Base-by-base conservation (phyloP, 2,113 vertebrate genomes). In the Romanogobio albipinnatus region DNA sequence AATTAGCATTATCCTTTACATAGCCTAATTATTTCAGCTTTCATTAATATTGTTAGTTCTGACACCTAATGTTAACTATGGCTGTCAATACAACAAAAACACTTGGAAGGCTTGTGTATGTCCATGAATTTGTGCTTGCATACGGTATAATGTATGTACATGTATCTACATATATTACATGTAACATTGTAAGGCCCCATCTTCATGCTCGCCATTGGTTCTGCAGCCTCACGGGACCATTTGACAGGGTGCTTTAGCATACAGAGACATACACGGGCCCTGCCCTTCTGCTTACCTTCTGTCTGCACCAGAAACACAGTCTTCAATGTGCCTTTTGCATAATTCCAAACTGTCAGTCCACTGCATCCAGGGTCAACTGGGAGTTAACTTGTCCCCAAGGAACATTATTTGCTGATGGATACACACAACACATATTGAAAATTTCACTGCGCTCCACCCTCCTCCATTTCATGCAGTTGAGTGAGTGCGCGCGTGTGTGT, bases 331-430 rank as follows among this genome's bases (percentile, higher is more conserved):
- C 87, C 73, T 70, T 86, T 76, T 85, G 71, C 80, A 84, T 87
- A 84, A 85, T 81, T 75, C 61, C 80, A 47, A 81, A 86, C 77
- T 68, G 81, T 83, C 62, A 84, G 89, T 91, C 85, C 81, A 76
- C 86, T 86, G 88, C 49, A 85, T 83, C 78, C 29, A 86, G 59
- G 84, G 59, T 87, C 82, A 76, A 87, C 84, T 84, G 90, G 91
- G 85, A 82, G 86, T 71, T 86, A 88, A 89, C 39, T 58, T 89
- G 85, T 61, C 83, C 81, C 85, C 78, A 36, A 85, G 88, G 85
- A 88, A 87, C 26, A 19, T 66, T 71, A 66, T 82, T 83, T 81
- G 70, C 76, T 85, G 64, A 84, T 9, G 82, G 85, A 83, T 79
- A 76, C 66, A 73, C 84, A 45, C 84, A 76, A 81, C 43, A 64